Percentiles rank a stretch among this genome's conserved stretches.
These are phyloP conservation scores for Polyommatus iphigenia DNA, from an alignment of 2,888 invertebrate species.

Conservation along the genomic window DNA sequence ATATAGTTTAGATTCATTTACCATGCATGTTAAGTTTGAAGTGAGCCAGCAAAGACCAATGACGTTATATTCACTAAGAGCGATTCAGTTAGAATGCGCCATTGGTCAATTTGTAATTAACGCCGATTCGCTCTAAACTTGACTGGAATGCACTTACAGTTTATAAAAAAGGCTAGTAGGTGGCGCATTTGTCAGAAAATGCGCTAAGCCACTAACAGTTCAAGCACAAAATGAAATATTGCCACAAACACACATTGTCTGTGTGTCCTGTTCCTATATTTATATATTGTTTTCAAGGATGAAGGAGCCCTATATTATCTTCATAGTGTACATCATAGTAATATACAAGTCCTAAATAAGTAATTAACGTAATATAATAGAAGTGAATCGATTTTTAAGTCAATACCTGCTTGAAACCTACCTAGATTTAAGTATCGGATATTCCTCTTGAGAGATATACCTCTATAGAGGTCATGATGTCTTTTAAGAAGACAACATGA, in stretches of 20 bases:
- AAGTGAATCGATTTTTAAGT: slow-evolving; percentile 18
- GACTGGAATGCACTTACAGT: neutral
- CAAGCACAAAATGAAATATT: neutral
- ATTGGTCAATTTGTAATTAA: neutral
- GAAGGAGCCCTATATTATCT: slow-evolving; percentile 15
- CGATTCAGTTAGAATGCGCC: neutral
- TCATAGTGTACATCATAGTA: neutral
- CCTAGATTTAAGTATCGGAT: neutral
- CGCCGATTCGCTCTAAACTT: neutral
- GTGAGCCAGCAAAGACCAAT: neutral
- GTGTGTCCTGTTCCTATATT: neutral
- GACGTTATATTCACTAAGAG: neutral
- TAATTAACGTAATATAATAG: slow-evolving; percentile 29
- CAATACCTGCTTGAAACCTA: neutral
- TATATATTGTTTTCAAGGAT: neutral
- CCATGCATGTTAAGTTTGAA: neutral
- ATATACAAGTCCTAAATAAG: slow-evolving; percentile 32
- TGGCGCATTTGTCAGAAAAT: neutral
- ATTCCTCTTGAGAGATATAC: neutral
- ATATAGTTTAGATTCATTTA: neutral
- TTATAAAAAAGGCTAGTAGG: neutral
- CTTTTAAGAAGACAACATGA: neutral
- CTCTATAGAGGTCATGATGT: neutral
- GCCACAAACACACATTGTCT: neutral
- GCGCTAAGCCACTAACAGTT: neutral